Percentiles rank a stretch among this genome's conserved stretches.
These are phyloP conservation scores for Eupithecia inturbata DNA, from an alignment of 2,888 invertebrate genomes.

Conservation along the genomic window DNA sequence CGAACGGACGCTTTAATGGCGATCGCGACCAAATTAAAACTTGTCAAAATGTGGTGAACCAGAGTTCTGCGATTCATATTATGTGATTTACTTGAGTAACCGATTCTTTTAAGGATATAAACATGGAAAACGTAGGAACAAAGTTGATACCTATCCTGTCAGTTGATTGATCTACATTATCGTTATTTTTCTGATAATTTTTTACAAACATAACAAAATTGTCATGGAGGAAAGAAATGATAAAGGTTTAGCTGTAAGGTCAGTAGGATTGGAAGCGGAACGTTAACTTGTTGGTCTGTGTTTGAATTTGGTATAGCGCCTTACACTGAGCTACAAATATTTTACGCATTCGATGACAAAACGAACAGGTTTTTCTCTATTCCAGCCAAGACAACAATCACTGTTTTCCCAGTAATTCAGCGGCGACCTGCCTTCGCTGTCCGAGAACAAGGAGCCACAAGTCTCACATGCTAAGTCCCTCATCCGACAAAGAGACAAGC, in stretches of 20 bases:
- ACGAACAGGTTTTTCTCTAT: too few species aligned
- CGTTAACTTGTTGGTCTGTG: too few species aligned
- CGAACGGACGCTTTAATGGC: not conserved
- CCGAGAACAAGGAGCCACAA: not conserved
- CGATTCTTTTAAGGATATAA: not conserved
- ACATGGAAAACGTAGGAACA: not conserved
- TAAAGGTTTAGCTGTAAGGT: too few species aligned
- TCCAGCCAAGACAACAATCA: too few species aligned
- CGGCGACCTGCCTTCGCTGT: not conserved
- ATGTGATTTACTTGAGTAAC: not conserved
- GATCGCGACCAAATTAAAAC: not conserved
- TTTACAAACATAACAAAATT: too few species aligned
- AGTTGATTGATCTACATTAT: not conserved
- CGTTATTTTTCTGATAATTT: not conserved
- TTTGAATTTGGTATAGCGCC: too few species aligned
- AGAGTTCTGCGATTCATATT: not conserved
- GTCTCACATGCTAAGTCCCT: not conserved
- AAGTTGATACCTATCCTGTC: not conserved
- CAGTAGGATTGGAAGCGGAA: too few species aligned
- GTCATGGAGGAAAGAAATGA: too few species aligned
- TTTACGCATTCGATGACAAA: too few species aligned
- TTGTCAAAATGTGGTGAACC: not conserved
- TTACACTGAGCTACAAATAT: too few species aligned
- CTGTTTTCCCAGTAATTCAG: not conserved
- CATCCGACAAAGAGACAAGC: slow-evolving; percentile 11